Percentiles rank a stretch among this genome's conserved stretches.
Conservation (phyloP, 2,113 vertebrate genomes). For the Corythaixoides concolor region DNA sequence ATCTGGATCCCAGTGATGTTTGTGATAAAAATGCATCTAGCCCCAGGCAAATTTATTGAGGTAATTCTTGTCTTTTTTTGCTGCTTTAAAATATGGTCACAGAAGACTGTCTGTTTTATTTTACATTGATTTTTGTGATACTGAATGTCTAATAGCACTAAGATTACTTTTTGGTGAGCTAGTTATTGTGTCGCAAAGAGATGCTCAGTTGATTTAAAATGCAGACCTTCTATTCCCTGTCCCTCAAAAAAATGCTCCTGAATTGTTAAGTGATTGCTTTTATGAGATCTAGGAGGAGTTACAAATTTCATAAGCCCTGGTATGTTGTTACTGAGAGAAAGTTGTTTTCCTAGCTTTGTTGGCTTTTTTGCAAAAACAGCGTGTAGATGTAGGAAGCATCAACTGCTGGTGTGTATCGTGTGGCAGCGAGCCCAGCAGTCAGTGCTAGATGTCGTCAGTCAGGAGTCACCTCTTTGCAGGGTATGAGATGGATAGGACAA, state of each 20-base stretch:
- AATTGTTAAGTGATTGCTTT: background rate
- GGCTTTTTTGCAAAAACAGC: background rate
- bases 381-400: background rate
- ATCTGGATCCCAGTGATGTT: constrained; percentile 99
- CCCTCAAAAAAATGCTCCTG: background rate
- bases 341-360: background rate
- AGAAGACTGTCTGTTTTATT: background rate
- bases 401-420: accelerated
- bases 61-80: constrained; percentile 70
- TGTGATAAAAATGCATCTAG: constrained; percentile 94
- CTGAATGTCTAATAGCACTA: background rate
- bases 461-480: background rate
- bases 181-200: background rate
- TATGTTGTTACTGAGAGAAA: background rate
- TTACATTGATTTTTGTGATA: background rate
- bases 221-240: background rate
- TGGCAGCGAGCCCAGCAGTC: background rate
- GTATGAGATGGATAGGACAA: background rate
- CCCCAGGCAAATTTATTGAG: constrained; percentile 91
- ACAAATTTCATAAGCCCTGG: background rate
- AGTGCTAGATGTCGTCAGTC: accelerated
- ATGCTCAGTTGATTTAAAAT: background rate
- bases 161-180: constrained; percentile 8
- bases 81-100: background rate
- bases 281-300: background rate